Evolutionary conservation across 2,888 invertebrate genomes (phyloP).

Genomic region (Epicampocera succincta): DNA sequence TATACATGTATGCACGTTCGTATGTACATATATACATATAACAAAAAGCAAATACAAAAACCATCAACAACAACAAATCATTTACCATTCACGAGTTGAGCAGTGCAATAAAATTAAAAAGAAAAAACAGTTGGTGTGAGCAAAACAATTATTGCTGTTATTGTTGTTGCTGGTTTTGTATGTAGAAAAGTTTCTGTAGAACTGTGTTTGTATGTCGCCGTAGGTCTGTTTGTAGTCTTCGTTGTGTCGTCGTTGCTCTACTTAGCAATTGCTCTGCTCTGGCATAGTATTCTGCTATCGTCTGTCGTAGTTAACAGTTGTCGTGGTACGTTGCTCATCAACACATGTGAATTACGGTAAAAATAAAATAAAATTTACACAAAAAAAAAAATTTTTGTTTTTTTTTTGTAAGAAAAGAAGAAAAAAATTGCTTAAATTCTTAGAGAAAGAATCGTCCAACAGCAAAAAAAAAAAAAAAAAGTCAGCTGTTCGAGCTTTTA

Average conservation of each 20-base stretch:
- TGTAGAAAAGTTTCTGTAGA: background rate
- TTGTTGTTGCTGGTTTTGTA: conserved; percentile 27
- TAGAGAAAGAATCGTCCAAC: conserved; percentile 23
- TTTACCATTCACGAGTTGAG: conserved; percentile 54
- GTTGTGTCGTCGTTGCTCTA: conserved; percentile 63
- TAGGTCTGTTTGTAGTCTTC: conserved; percentile 47
- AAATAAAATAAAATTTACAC: conserved; percentile 48
- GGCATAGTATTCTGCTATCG: conserved; percentile 67
- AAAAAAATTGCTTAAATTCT: conserved; percentile 57
- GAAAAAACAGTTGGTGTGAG: conserved; percentile 46
- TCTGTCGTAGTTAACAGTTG: conserved; percentile 69
- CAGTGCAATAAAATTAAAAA: conserved; percentile 31
- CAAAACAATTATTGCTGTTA: conserved; percentile 53
- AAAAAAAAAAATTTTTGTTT: conserved; percentile 19
- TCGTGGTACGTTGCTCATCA: conserved; percentile 68
- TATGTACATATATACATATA: background rate
- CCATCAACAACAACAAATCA: conserved; percentile 41
- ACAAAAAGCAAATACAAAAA: conserved; percentile 8
- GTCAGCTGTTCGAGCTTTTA: conserved; percentile 66
- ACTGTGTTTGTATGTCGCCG: conserved; percentile 35
- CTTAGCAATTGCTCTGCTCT: conserved; percentile 67
- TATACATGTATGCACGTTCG: background rate
- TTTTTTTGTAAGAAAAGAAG: conserved; percentile 36
- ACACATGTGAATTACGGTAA: conserved; percentile 64
- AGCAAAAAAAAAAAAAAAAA: conserved; percentile 51